Percentiles rank a stretch among this genome's conserved stretches.
These are phyloP conservation scores for Metacarcinus magister DNA, from an alignment of 2,888 invertebrate species.

Conservation along the genomic window DNA sequence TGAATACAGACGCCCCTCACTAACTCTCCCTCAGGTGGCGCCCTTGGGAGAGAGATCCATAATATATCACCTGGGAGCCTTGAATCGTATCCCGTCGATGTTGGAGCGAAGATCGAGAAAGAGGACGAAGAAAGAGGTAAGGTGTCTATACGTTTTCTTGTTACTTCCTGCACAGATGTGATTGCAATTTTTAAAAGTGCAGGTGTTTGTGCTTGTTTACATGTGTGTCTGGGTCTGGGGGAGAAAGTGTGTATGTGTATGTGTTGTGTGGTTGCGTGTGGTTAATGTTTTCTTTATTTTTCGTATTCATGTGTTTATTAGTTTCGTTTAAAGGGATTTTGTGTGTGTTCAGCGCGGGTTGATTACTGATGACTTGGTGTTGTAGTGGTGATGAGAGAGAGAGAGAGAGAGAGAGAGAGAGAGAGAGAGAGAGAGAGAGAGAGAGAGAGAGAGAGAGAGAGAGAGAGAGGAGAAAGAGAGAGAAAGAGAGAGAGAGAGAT, in stretches of 20 bases:
- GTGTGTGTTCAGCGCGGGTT: not conserved
- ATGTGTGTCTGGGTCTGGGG: no score
- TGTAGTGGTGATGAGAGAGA: not conserved
- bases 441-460: slow-evolving; percentile 50
- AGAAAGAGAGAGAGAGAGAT: not conserved
- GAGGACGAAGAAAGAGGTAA: not conserved
- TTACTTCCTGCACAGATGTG: not conserved
- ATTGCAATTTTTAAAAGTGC: not conserved
- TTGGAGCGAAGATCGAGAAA: not conserved
- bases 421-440: slow-evolving; percentile 14
- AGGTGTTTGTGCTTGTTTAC: not conserved
- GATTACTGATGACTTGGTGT: not conserved
- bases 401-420: slow-evolving; percentile 13
- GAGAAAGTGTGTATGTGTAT: no score
- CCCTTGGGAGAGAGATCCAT: not conserved
- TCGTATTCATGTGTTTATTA: not conserved
- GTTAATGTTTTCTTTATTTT: not conserved
- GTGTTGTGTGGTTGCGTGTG: not conserved
- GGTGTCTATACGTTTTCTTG: not conserved
- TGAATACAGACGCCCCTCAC: not conserved
- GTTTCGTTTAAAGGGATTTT: not conserved
- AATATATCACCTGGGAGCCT: not conserved
- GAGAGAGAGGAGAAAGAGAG: slow-evolving; percentile 36
- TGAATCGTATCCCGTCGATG: not conserved
- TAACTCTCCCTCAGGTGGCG: not conserved